Conservation (phyloP, 2,888 invertebrate genomes). For the Yponomeuta cagnagella region DNA sequence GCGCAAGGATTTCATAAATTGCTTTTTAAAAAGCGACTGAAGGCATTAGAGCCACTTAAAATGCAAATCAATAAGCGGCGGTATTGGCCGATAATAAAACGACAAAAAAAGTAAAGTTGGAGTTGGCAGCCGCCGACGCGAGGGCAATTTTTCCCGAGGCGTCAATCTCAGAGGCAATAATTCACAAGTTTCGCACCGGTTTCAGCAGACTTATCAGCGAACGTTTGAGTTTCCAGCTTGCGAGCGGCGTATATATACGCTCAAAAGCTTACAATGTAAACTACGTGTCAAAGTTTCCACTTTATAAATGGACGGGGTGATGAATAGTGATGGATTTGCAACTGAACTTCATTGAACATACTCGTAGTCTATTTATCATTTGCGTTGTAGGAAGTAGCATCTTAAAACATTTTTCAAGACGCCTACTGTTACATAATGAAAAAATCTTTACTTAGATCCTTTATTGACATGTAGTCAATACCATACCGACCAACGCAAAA, state of each 20-base stretch:
- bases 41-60: conserved; percentile 3
- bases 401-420: neutral
- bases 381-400: neutral
- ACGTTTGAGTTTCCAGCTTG: conserved; percentile 12
- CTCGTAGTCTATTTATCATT: neutral
- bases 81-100: conserved; percentile 29
- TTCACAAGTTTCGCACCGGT: conserved; percentile 42
- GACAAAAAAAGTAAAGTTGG: conserved; percentile 27
- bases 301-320: conserved; percentile 18
- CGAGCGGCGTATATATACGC: conserved; percentile 6
- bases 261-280: conserved; percentile 19
- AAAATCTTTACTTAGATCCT: neutral
- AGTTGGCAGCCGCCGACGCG: conserved; percentile 29
- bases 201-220: conserved; percentile 23
- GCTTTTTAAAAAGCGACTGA: neutral
- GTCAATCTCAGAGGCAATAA: conserved; percentile 59
- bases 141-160: conserved; percentile 56
- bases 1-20: conserved; percentile 1
- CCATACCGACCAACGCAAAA: neutral
- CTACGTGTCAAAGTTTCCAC: conserved; percentile 19
- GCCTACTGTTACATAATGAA: neutral
- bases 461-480: neutral
- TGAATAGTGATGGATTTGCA: conserved; percentile 10
- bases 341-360: conserved; percentile 2
- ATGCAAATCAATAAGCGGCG: conserved; percentile 15